Evolutionary conservation across 2,888 invertebrate genomes (phyloP), one percentile per base, ranked within the genome.

Genomic region (Endomychus coccineus): DNA sequence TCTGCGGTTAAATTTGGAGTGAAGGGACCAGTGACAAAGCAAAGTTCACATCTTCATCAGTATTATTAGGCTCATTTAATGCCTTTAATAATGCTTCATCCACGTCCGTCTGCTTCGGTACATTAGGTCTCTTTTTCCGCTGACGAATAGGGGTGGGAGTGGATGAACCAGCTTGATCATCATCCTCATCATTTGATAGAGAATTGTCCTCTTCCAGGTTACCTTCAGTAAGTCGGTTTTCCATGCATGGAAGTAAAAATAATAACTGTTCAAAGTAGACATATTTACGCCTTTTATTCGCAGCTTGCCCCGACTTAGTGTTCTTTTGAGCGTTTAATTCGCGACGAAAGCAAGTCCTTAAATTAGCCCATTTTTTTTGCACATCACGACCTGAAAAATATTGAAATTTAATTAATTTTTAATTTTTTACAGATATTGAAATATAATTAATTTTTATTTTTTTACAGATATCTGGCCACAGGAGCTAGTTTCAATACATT

Each of bases 381-480:
- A 43, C 33, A 10, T 46, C 41, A 19, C 23, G 30, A 39, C 44
- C 44, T 47, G 42, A 46, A 48, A 45, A 29, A 29, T 19, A n/a
- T 16, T 19, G 13, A 25, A 21, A 29, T 16, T 17, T 29, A 25
- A 25, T 14, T 14, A 12, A 32, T 6, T 7, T 7, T 21, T 21
- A 30, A 36, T 44, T 37, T 35, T 23, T 45, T 50, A 24, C 42
- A 51, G 47, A 39, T 49, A 49, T 38, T 30, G 27, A 14, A 25
- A 25, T 43, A 16, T 31, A 32, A 27, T 35, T 16, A 40, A 15
- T 39, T 21, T 32, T 36, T 35, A 33, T 36, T 47, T 43, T 40
- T 34, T 50, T 52, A 34, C 48, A 54, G 51, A 44, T 51, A 52
- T 41, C 42, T 52, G 32, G 44, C 46, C 36, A 52, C 49, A 29